Conservation (phyloP, 2,888 invertebrate species). For the Steinernema carpocapsae region DNA sequence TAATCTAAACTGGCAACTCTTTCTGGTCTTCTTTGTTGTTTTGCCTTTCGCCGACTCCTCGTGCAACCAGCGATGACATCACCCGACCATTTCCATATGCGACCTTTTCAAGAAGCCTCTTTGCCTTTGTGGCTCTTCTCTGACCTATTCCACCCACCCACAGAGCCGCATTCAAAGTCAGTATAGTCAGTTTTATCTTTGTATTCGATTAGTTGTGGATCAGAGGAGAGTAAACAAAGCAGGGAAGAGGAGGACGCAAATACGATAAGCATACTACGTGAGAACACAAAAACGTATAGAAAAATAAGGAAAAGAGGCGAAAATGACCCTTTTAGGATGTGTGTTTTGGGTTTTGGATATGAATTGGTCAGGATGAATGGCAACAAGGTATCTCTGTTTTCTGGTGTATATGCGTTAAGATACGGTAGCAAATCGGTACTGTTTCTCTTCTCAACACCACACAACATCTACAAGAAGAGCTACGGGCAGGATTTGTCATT, state of each 20-base stretch:
- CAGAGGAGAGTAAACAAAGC: slow-evolving; percentile 23
- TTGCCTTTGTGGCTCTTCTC: background rate
- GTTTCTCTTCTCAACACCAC: slow-evolving; percentile 20
- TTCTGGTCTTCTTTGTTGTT: too few species aligned
- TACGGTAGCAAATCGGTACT: too few species aligned
- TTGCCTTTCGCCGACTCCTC: too few species aligned
- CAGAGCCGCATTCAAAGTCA: too few species aligned
- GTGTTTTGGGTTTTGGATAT: slow-evolving; percentile 25
- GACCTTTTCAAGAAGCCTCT: too few species aligned
- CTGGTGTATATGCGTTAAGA: background rate
- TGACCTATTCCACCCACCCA: too few species aligned
- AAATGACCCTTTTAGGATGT: slow-evolving; percentile 11
- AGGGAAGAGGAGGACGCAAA: slow-evolving; percentile 4
- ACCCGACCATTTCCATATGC: too few species aligned
- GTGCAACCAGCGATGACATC: too few species aligned
- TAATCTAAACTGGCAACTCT: too few species aligned
- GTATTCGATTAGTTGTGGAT: slow-evolving; percentile 16
- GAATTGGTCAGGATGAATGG: slow-evolving; percentile 29
- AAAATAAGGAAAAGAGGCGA: slow-evolving; percentile 7
- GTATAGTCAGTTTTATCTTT: slow-evolving; percentile 26
- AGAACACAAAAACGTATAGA: slow-evolving; percentile 13
- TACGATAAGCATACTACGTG: slow-evolving; percentile 12
- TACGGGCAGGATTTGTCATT: slow-evolving; percentile 10
- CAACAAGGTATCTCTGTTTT: slow-evolving; percentile 27
- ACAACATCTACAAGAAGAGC: slow-evolving; percentile 1